phyloP scores from a whole-genome alignment of 2,113 vertebrate species.

The Callithrix jacchus region DNA sequence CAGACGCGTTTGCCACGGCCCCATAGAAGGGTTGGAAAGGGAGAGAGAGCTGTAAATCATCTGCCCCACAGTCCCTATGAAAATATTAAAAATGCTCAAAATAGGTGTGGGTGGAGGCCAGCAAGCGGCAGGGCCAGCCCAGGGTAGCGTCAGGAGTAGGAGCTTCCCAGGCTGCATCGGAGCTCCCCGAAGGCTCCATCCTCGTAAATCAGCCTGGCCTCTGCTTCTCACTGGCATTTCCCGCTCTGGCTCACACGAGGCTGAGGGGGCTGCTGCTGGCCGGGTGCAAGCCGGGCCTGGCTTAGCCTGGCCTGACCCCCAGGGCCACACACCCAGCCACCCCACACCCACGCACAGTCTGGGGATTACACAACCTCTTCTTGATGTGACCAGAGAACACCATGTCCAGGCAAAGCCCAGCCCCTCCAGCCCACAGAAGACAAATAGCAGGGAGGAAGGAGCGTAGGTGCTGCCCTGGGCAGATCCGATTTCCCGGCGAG shows the following conservation, averaged over 20 bases:
- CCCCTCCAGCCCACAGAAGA: background rate
- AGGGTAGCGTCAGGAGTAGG: slow-evolving; percentile 30
- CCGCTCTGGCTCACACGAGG: slow-evolving; percentile 68
- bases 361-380: slow-evolving; percentile 38
- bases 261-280: slow-evolving; percentile 66
- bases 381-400: slow-evolving; percentile 32
- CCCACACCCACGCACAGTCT: slow-evolving; percentile 31
- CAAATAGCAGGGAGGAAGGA: background rate
- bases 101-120: slow-evolving; percentile 62
- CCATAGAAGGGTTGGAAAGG: slow-evolving; percentile 38
- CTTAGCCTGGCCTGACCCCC: slow-evolving; percentile 57
- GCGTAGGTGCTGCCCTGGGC: background rate
- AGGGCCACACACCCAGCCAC: background rate
- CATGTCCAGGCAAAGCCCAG: background rate
- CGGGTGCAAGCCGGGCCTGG: background rate
- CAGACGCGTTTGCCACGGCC: background rate
- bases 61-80: background rate
- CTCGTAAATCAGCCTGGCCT: slow-evolving; percentile 74
- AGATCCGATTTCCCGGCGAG: fast-evolving
- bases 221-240: slow-evolving; percentile 60
- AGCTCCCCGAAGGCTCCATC: slow-evolving; percentile 54
- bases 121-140: background rate
- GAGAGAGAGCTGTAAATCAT: slow-evolving; percentile 40
- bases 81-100: background rate
- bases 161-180: slow-evolving; percentile 49